Conservation (phyloP, 2,113 vertebrate genomes). For the Meleagris gallopavo region DNA sequence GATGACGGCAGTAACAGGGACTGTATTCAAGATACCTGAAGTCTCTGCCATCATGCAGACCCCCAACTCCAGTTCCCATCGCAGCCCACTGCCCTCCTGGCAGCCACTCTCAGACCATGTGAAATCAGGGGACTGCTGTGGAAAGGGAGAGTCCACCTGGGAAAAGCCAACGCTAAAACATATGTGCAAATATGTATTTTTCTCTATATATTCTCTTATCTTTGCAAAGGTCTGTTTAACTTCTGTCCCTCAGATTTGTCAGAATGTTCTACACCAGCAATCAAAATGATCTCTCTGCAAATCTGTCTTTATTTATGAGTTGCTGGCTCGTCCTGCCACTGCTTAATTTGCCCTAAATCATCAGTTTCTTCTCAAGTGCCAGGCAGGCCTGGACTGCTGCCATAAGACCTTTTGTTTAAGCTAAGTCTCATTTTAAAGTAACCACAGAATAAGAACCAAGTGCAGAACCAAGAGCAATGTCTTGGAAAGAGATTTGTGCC, state of each 20-base stretch:
- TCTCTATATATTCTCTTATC: neutral
- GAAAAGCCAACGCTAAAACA: neutral
- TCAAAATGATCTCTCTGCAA: neutral
- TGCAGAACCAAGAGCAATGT: neutral
- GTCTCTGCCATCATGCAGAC: neutral
- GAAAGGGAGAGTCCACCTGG: neutral
- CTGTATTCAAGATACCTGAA: neutral
- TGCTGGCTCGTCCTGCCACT: neutral
- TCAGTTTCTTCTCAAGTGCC: neutral
- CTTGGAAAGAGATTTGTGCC: neutral
- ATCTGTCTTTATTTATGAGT: neutral
- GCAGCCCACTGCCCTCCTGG: neutral
- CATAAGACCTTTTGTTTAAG: neutral
- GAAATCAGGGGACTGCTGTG: neutral
- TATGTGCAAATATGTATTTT: neutral
- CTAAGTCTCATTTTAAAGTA: neutral
- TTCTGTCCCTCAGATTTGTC: neutral
- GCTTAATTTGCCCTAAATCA: slow-evolving; percentile 15
- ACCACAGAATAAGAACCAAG: neutral
- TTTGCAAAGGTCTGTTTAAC: neutral
- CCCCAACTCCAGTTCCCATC: neutral
- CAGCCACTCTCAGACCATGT: neutral
- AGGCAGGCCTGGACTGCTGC: neutral
- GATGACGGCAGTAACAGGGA: neutral
- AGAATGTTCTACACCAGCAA: neutral